phyloP scores from a whole-genome alignment of 2,113 vertebrate genomes.

The Pelusios castaneus region DNA sequence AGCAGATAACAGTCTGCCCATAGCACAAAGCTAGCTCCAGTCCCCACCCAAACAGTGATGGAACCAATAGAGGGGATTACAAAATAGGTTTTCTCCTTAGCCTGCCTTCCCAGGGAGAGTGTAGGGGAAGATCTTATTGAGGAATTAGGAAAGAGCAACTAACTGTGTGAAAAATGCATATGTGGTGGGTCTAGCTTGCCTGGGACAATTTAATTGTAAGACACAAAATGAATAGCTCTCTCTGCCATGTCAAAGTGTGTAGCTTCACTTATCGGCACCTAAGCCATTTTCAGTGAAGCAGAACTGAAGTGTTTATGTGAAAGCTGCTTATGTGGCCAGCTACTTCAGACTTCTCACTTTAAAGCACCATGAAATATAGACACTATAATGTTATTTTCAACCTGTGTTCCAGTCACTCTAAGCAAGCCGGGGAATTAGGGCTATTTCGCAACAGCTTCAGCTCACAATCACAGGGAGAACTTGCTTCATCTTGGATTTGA shows the following conservation, averaged over 20 bases:
- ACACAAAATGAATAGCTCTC: not conserved
- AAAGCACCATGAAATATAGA: constrained; percentile 59
- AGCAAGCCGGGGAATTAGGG: constrained; percentile 23
- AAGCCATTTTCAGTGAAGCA: constrained; percentile 52
- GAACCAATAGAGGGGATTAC: fast-evolving
- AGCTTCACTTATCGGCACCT: constrained; percentile 44
- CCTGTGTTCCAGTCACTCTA: not conserved
- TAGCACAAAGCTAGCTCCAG: not conserved
- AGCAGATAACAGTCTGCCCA: not conserved
- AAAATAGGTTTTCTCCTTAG: not conserved
- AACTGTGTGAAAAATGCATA: fast-evolving
- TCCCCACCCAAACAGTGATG: not conserved
- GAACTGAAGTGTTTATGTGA: constrained; percentile 68
- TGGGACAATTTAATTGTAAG: constrained; percentile 26
- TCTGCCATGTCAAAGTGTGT: not conserved
- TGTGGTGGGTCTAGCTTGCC: not conserved
- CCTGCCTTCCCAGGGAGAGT: not conserved
- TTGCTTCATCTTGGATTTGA: fast-evolving
- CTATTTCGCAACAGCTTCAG: constrained; percentile 18
- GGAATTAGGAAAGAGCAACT: not conserved
- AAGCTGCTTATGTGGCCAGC: constrained; percentile 65
- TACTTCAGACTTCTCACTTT: constrained; percentile 36
- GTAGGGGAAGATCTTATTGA: not conserved
- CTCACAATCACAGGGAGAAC: constrained; percentile 42
- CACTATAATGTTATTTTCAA: constrained; percentile 28